phyloP scores from a whole-genome alignment of 2,797 vertebrate genomes.

The Pteropus rufus region DNA sequence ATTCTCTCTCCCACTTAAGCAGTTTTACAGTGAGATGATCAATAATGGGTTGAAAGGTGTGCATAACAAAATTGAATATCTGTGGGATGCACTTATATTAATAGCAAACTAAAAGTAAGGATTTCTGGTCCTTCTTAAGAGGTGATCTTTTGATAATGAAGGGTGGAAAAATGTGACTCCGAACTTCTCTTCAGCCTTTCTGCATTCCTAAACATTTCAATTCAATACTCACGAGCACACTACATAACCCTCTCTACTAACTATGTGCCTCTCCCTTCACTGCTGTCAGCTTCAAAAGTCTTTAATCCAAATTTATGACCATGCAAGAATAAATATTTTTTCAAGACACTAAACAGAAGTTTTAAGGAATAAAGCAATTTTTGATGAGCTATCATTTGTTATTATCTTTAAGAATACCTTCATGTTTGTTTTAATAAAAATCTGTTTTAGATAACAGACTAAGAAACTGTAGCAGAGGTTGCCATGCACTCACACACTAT shows the following conservation, averaged over 20 bases:
- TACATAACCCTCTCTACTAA: too few relatives aligned
- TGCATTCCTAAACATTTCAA: background rate
- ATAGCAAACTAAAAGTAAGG: background rate
- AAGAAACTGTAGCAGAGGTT: background rate
- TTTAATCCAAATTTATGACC: background rate
- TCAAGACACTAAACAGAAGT: background rate
- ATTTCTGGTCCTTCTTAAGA: background rate
- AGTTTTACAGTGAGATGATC: background rate
- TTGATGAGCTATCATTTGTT: background rate
- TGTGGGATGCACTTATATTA: background rate
- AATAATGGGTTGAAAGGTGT: background rate
- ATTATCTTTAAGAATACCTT: background rate
- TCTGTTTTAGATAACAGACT: background rate
- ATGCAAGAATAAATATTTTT: background rate
- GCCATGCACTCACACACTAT: background rate
- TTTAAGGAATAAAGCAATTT: background rate
- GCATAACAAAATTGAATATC: background rate
- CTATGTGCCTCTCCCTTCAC: background rate
- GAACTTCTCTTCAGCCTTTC: background rate
- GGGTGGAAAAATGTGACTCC: background rate
- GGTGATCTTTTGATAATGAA: background rate
- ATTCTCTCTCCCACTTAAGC: background rate
- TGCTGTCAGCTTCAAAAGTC: background rate
- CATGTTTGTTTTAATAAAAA: background rate
- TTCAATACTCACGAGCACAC: fast-evolving